Evolutionary conservation across 2,888 invertebrate species (phyloP).

Genomic region (Cheiracanthium punctorium): DNA sequence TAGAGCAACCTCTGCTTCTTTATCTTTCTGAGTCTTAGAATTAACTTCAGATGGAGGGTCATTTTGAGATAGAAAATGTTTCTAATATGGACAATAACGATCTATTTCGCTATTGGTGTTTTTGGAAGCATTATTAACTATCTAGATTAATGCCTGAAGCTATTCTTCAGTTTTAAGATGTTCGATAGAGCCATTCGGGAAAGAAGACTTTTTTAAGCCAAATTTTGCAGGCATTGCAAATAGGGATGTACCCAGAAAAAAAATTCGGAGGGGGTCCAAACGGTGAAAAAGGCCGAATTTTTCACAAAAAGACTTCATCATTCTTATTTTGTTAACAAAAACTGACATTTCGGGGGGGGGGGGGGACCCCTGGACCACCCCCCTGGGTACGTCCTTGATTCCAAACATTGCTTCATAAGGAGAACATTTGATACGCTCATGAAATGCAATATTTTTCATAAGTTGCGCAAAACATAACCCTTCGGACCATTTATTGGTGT

Average conservation of each 20-base stretch:
- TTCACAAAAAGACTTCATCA: too few species aligned
- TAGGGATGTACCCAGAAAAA: too few species aligned
- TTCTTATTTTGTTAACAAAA: too few species aligned
- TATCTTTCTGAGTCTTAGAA: slow-evolving; percentile 8
- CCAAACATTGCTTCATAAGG: slow-evolving; percentile 55
- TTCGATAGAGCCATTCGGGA: slow-evolving; percentile 29
- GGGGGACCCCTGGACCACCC: too few species aligned
- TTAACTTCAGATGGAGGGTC: neutral
- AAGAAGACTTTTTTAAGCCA: slow-evolving; percentile 11
- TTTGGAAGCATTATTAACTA: too few species aligned
- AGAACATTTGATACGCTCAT: slow-evolving; percentile 40
- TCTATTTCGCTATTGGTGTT: too few species aligned
- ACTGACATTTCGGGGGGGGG: too few species aligned
- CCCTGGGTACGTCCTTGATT: too few species aligned
- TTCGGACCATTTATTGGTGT: slow-evolving; percentile 51
- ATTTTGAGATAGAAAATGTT: neutral
- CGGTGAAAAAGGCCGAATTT: too few species aligned
- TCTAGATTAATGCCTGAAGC: too few species aligned
- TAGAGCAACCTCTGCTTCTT: neutral
- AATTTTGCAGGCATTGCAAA: slow-evolving; percentile 25
- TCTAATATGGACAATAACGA: neutral
- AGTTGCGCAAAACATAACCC: slow-evolving; percentile 63
- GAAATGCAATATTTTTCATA: slow-evolving; percentile 51
- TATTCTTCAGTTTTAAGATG: neutral
- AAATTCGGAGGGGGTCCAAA: too few species aligned